These are phyloP conservation scores for Thera obeliscata DNA, from an alignment of 2,888 invertebrate species.

Conservation along the genomic window DNA sequence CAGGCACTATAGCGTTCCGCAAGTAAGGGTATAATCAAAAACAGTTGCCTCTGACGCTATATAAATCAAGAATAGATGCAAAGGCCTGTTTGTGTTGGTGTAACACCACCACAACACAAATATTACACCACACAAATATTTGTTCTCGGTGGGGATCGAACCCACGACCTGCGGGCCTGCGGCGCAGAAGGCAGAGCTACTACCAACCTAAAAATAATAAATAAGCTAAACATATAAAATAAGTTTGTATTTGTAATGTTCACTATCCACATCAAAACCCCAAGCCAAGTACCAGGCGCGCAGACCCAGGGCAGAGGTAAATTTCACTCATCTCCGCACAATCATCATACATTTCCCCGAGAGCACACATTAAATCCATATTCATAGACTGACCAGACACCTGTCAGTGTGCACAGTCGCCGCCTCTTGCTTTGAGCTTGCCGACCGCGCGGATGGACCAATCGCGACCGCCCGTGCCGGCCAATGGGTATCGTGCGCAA, in stretches of 20 bases:
- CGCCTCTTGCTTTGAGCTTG: constrained; percentile 77
- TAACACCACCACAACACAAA: no score
- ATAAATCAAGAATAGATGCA: no score
- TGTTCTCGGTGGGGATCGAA: no score
- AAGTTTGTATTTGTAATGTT: not conserved
- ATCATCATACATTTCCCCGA: constrained; percentile 37
- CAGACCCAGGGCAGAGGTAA: constrained; percentile 33
- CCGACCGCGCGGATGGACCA: constrained; percentile 66
- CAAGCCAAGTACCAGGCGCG: constrained; percentile 38
- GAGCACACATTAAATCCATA: constrained; percentile 62
- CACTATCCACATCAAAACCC: constrained; percentile 23
- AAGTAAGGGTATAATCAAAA: no score
- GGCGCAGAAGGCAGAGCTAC: no score
- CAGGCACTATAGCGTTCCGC: no score
- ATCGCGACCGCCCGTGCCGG: constrained; percentile 58
- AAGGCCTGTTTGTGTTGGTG: no score
- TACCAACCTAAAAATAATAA: no score
- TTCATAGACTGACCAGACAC: constrained; percentile 69
- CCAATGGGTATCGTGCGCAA: constrained; percentile 69
- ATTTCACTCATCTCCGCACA: constrained; percentile 19
- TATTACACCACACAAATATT: no score
- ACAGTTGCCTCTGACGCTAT: no score
- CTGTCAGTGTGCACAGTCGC: constrained; percentile 70
- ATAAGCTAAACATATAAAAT: no score
- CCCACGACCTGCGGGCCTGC: no score